These are phyloP conservation scores for Guaruba guarouba DNA, from an alignment of 2,113 vertebrate species.

Conservation along the genomic window DNA sequence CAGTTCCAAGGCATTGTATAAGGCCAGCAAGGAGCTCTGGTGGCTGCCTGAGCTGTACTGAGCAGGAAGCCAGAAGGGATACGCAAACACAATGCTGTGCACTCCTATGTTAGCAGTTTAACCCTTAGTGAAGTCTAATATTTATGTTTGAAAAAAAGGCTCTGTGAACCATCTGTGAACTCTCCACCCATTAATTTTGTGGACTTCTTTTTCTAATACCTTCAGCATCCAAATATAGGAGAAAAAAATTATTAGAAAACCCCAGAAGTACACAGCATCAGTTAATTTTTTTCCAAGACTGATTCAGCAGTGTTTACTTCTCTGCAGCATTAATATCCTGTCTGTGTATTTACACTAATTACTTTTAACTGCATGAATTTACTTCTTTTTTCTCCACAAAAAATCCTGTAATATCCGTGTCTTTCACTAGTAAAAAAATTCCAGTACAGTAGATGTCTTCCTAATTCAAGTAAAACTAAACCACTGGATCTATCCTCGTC, in stretches of 20 bases:
- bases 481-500: not conserved
- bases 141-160: not conserved
- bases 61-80: not conserved
- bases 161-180: not conserved
- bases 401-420: not conserved
- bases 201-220: not conserved
- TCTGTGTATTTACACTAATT: not conserved
- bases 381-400: not conserved
- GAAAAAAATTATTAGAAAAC: not conserved
- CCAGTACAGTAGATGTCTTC: not conserved
- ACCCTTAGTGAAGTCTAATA: not conserved
- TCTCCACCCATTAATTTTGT: not conserved
- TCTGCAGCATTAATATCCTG: not conserved
- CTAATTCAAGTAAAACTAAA: not conserved
- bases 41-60: not conserved
- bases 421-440: not conserved
- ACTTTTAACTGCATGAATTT: not conserved
- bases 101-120: not conserved
- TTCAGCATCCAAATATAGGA: not conserved
- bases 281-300: not conserved
- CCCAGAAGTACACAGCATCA: not conserved
- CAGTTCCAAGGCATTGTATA: not conserved
- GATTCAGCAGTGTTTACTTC: not conserved
- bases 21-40: not conserved
- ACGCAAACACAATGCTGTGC: not conserved